Percentiles rank a stretch among this genome's conserved stretches.
Conservation (phyloP, 2,113 vertebrate species). For the Montifringilla adamsi region DNA sequence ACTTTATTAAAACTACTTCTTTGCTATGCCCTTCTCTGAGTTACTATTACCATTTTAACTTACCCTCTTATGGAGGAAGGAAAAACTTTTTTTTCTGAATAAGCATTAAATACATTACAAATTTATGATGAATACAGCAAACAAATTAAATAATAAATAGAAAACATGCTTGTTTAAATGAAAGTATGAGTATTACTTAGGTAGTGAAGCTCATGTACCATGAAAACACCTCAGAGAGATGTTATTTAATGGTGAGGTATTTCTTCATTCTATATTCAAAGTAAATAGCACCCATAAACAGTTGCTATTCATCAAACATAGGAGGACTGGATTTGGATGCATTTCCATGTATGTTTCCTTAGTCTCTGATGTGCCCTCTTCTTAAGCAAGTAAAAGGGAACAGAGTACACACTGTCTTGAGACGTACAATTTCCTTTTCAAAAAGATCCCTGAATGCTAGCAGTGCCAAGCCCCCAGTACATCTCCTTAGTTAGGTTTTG, state of each 20-base stretch:
- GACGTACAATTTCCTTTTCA: not conserved
- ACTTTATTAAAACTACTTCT: not conserved
- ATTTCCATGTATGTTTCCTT: constrained; percentile 9
- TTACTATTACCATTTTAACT: not conserved
- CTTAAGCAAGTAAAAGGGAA: not conserved
- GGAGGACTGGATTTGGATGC: constrained; percentile 11
- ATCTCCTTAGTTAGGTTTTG: not conserved
- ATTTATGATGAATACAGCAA: not conserved
- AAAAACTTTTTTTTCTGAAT: not conserved
- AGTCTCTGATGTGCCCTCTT: not conserved
- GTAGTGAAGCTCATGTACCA: not conserved
- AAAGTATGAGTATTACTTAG: not conserved
- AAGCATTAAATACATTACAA: not conserved
- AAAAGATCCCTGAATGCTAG: not conserved
- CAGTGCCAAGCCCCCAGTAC: not conserved
- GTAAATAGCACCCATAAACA: constrained; percentile 43
- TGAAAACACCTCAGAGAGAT: not conserved
- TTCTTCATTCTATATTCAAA: constrained; percentile 6
- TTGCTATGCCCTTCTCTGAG: not conserved
- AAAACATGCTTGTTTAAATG: not conserved
- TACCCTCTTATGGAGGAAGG: not conserved
- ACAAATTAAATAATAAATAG: not conserved
- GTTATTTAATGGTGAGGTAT: not conserved
- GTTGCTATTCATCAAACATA: constrained; percentile 28
- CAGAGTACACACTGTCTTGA: not conserved